Evolutionary conservation across 2,113 vertebrate genomes (phyloP), one percentile per base, ranked within the genome.

Genomic region (Halcyon senegalensis): DNA sequence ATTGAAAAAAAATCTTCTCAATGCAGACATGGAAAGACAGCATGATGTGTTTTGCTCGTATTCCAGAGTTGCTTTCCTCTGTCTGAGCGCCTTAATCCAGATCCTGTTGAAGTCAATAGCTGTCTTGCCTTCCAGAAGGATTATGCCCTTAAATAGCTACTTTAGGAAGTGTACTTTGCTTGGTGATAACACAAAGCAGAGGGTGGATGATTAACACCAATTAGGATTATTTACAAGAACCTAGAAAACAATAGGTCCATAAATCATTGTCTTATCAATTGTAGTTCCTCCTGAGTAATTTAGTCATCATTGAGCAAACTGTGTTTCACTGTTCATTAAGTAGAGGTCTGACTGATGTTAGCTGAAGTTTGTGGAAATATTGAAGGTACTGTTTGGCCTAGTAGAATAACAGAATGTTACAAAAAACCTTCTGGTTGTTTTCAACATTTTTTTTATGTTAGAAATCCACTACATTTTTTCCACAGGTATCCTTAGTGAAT

Each of bases 261-360:
- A 96, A 95, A 96, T 96, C 94, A 89, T 79, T 75, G 77, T 91
- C 92, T 96, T 96, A 96, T 97, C 95, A 93, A 84, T 78, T 89
- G 86, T 28, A 84, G 96, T 95, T 96, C 95, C 81, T 95, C 88
- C 70, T 3, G 44, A 64, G 78, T 79, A 59, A 90, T 96, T 93
- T 91, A 94, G 94, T 94, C 86, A 87, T 92, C 94, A 12, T 13
- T 60, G 79, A 89, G 76, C 88, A 88, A 92, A 73, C 77, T 44
- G 16, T 55, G 43, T 75, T 75, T 84, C 48, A 43, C 66, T 75
- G 58, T 73, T 83, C 1, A 1, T 82, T 56, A 51, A 78, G 51
- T 10, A 73, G 56, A 90, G 76, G 81, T 81, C 72, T 27, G 46
- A 58, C 37, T 69, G 74, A 41, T 76, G 13, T 55, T 78, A 64